Evolutionary conservation across 1,140 invertebrate species (phyloP).

Genomic region (Bombus fervidus): DNA sequence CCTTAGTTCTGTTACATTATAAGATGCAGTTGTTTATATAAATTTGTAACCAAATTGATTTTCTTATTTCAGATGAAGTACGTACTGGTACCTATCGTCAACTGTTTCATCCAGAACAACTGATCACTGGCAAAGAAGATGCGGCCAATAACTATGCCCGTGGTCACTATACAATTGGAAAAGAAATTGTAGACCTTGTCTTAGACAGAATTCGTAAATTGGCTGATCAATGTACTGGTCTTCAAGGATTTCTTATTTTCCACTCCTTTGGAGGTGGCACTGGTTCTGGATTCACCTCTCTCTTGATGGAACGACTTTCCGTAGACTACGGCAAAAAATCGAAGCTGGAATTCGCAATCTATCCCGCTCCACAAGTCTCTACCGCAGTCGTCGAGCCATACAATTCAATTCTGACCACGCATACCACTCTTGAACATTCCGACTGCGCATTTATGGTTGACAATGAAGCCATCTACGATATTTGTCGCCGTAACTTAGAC

Average conservation of each 20-base stretch:
- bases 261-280: conserved; percentile 65
- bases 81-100: conserved; percentile 87
- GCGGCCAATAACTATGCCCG: conserved; percentile 65
- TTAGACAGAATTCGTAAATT: conserved; percentile 63
- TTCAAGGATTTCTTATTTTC: conserved; percentile 68
- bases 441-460: conserved; percentile 95
- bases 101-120: conserved; percentile 82
- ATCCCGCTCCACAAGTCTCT: conserved; percentile 64
- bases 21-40: not conserved
- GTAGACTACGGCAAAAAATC: conserved; percentile 67
- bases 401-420: conserved; percentile 63
- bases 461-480: conserved; percentile 95
- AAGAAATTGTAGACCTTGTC: conserved; percentile 65
- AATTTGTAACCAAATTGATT: not conserved
- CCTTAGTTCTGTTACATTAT: conserved; percentile 83
- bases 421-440: conserved; percentile 90
- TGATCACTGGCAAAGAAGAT: conserved; percentile 67
- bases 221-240: conserved; percentile 61
- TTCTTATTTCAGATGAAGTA: conserved; percentile 56
- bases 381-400: conserved; percentile 64
- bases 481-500: conserved; percentile 93
- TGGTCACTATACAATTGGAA: conserved; percentile 66
- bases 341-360: conserved; percentile 63
- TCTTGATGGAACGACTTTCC: conserved; percentile 65
- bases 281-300: conserved; percentile 63